Percentiles rank a stretch among this genome's conserved stretches.
Conservation (phyloP, 1,140 invertebrate genomes). For the Solenopsis fugax region DNA sequence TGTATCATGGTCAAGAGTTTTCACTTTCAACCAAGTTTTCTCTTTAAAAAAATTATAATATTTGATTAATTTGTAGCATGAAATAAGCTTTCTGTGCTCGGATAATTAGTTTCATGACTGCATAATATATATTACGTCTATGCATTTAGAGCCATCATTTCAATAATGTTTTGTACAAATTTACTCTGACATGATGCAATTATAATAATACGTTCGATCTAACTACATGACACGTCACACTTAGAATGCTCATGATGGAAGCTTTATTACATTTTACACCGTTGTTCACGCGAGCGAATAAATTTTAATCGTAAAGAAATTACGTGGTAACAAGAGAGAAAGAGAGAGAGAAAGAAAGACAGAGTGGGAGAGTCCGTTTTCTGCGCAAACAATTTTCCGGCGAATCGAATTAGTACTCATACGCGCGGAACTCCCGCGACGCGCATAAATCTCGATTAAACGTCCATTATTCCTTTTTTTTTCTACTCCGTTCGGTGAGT, state of each 20-base stretch:
- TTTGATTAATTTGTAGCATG: no score
- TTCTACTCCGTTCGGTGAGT: slow-evolving; percentile 34
- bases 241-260: background rate
- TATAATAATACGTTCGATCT: background rate
- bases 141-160: background rate
- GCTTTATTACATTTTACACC: background rate
- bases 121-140: background rate
- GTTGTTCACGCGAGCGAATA: slow-evolving; percentile 14
- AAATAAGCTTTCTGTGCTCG: no score
- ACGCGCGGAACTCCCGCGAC: slow-evolving; percentile 53
- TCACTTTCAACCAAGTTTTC: no score
- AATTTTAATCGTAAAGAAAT: slow-evolving; percentile 50
- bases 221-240: background rate
- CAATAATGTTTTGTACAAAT: background rate
- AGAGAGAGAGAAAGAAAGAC: background rate
- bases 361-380: slow-evolving; percentile 18
- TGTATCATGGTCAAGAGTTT: no score
- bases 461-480: slow-evolving; percentile 44
- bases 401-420: slow-evolving; percentile 50
- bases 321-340: background rate
- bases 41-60: no score
- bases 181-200: background rate
- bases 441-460: slow-evolving; percentile 61
- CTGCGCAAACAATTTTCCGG: slow-evolving; percentile 48
- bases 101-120: no score